phyloP scores from a whole-genome alignment of 2,888 invertebrate species.

The Sialis lutaria region DNA sequence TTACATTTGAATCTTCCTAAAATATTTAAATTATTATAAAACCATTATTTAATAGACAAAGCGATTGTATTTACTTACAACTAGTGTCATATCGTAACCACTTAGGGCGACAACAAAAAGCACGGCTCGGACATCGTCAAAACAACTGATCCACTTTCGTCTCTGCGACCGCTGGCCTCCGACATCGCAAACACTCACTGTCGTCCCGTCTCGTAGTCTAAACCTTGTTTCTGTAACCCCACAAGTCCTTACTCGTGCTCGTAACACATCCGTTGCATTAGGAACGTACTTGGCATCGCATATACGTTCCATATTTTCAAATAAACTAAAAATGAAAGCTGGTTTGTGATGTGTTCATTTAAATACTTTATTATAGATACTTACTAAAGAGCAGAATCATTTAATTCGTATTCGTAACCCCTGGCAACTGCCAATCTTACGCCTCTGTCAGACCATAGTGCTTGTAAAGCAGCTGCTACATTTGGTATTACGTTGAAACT shows the following conservation, averaged over 20 bases:
- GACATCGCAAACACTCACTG: slow-evolving; percentile 44
- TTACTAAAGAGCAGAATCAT: slow-evolving; percentile 48
- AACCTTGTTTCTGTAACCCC: slow-evolving; percentile 49
- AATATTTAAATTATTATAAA: not conserved
- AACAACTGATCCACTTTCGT: slow-evolving; percentile 49
- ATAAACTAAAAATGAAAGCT: slow-evolving; percentile 29
- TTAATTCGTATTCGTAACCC: slow-evolving; percentile 47
- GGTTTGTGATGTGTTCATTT: not conserved
- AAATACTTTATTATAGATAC: slow-evolving; percentile 14
- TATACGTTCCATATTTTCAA: slow-evolving; percentile 47
- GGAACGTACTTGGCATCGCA: slow-evolving; percentile 43
- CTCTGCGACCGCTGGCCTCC: slow-evolving; percentile 47
- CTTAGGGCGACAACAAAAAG: slow-evolving; percentile 45
- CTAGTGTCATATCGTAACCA: slow-evolving; percentile 46
- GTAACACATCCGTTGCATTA: slow-evolving; percentile 40
- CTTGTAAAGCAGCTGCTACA: slow-evolving; percentile 32
- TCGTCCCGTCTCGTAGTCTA: slow-evolving; percentile 37
- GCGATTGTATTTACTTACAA: slow-evolving; percentile 19
- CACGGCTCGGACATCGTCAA: slow-evolving; percentile 44
- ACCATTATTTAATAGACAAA: not conserved
- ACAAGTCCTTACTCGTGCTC: slow-evolving; percentile 44
- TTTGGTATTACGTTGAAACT: slow-evolving; percentile 32
- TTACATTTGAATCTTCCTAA: slow-evolving; percentile 40
- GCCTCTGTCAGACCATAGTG: slow-evolving; percentile 43
- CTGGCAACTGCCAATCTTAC: slow-evolving; percentile 42